phyloP scores from a whole-genome alignment of 2,797 vertebrate species.

The Brachymystax lenok region DNA sequence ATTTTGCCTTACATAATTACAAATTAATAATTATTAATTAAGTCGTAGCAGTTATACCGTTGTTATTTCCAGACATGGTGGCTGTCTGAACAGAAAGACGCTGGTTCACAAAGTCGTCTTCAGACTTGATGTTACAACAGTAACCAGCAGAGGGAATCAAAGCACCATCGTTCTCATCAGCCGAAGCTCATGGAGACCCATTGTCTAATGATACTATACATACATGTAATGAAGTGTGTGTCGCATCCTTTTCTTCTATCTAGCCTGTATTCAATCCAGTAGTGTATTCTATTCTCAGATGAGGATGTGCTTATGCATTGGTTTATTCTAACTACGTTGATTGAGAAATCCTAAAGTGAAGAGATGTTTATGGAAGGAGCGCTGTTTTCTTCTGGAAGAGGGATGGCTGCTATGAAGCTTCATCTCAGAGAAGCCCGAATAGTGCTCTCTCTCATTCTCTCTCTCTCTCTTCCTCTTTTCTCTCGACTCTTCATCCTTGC shows the following conservation, averaged over 20 bases:
- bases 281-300: conserved; percentile 1
- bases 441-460: background rate
- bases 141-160: conserved; percentile 77
- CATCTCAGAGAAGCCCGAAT: background rate
- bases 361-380: conserved; percentile 21
- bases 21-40: background rate
- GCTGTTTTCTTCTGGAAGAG: background rate
- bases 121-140: conserved; percentile 24
- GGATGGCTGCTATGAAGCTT: background rate
- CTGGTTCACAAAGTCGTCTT: background rate
- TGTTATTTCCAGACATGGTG: background rate
- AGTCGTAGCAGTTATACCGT: background rate
- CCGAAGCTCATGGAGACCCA: conserved; percentile 33
- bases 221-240: conserved; percentile 32
- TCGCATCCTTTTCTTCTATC: conserved; percentile 28
- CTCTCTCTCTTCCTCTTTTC: conserved; percentile 29
- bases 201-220: conserved; percentile 43
- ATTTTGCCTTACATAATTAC: too few species aligned
- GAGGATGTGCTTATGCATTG: background rate
- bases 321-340: conserved; percentile 36
- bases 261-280: conserved; percentile 4
- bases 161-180: conserved; percentile 46
- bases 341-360: conserved; percentile 27
- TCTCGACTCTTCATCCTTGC: conserved; percentile 22
- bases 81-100: background rate